Evolutionary conservation across 2,113 vertebrate species (phyloP).

Genomic region (Mugil cephalus): DNA sequence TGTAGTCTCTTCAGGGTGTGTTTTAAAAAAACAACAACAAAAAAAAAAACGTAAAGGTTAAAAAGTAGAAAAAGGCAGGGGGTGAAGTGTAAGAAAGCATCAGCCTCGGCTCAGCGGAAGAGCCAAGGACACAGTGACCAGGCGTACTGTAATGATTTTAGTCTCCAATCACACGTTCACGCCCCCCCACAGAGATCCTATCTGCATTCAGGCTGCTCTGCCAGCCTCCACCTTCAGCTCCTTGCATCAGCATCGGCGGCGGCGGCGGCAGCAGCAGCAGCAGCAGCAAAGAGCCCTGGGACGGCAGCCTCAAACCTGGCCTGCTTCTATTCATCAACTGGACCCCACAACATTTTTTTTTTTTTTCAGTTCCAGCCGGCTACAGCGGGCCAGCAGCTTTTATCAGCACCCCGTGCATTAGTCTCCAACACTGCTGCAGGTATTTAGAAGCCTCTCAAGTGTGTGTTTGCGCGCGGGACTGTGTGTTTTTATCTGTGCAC

Average conservation of each 20-base stretch:
- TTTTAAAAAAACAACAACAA: no score
- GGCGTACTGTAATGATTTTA: constrained; percentile 83
- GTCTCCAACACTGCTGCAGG: constrained; percentile 28
- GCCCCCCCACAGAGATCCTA: constrained; percentile 79
- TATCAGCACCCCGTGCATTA: constrained; percentile 2
- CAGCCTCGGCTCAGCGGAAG: constrained; percentile 68
- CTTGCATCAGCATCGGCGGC: constrained; percentile 28
- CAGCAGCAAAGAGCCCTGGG: constrained; percentile 30
- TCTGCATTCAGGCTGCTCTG: constrained; percentile 73
- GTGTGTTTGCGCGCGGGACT: background rate
- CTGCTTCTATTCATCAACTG: constrained; percentile 24
- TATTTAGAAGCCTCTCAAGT: constrained; percentile 21
- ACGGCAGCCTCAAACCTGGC: constrained; percentile 23
- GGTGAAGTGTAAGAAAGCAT: constrained; percentile 46
- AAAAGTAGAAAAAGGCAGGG: constrained; percentile 26
- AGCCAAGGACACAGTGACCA: constrained; percentile 84
- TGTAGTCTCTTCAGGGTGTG: no score
- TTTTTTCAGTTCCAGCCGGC: constrained; percentile 20
- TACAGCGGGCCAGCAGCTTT: constrained; percentile 13
- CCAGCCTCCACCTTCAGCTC: constrained; percentile 64
- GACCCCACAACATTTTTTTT: constrained; percentile 6
- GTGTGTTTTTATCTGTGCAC: background rate
- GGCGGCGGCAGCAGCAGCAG: constrained; percentile 33
- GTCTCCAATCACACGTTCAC: constrained; percentile 81
- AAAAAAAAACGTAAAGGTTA: background rate